Evolutionary conservation across 2,888 invertebrate species (phyloP), one percentile per base, ranked within the genome.

Genomic region (Leistus spinibarbis): DNA sequence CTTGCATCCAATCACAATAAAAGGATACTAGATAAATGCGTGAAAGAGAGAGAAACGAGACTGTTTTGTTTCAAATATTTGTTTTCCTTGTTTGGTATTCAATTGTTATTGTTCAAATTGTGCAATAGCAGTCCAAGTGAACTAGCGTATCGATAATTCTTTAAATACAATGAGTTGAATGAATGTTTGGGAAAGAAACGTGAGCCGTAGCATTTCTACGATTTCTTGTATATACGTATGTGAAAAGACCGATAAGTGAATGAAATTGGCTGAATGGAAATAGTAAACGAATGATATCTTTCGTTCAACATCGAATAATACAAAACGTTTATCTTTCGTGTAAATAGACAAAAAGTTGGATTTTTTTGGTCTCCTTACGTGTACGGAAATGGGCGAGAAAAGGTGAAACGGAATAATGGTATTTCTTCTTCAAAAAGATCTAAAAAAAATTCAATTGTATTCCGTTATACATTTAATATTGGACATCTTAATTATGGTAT

Each of bases 161-260:
- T n/a, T n/a, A n/a, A n/a, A n/a, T n/a, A n/a, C n/a, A 54, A 9
- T 53, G 53, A 9, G 53, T 54, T 13, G 60, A 19, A 22, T 60
- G 17, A 19, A 60, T 40, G 60, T 60, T 19, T 60, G 60, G 7
- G 19, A 19, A 60, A 60, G 10, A 22, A 19, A 10, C 60, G 13
- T 20, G 16, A 16, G 16, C 66, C 40, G 53, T 66, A 53, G 66
- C 40, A 66, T 66, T 66, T 66, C 54, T 66, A 66, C 66, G 19
- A 66, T 53, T 66, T 66, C 66, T 19, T 40, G 40, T 7, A 40
- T 40, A 66, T 66, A 17, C 13, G 40, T 7, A 40, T 40, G 53
- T 66, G 40, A 66, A 66, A 66, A 66, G 66, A 63, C 40, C 40
- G 40, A 40, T 40, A 40, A 40, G 60, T 60, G 22, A 22, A 10